A percentile compares a stretch with the other conserved stretches of the same genome.
Evolutionary conservation across 2,888 invertebrate species (phyloP).

Genomic region (Drosophila hamatofila): DNA sequence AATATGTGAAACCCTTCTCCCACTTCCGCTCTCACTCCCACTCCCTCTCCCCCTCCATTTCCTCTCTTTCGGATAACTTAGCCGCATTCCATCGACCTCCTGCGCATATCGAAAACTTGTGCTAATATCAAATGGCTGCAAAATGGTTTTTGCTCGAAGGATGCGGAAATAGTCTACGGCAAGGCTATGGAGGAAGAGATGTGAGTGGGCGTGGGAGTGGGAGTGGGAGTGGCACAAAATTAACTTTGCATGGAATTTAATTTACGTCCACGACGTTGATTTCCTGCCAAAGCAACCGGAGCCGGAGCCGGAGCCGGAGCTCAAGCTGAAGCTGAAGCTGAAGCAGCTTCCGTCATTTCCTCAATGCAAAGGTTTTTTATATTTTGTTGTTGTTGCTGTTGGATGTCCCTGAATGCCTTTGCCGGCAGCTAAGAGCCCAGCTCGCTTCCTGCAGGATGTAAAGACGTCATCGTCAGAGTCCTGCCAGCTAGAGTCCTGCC

Average conservation of each 20-base stretch:
- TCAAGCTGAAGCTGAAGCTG: constrained; percentile 33
- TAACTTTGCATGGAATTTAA: constrained; percentile 82
- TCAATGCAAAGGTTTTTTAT: constrained; percentile 60
- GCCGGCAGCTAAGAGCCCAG: constrained; percentile 36
- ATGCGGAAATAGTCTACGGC: constrained; percentile 56
- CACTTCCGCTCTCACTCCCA: not conserved
- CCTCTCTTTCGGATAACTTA: not conserved
- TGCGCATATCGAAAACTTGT: constrained; percentile 18
- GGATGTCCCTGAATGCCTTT: constrained; percentile 14
- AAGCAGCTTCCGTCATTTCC: constrained; percentile 82
- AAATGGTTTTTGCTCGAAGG: constrained; percentile 41
- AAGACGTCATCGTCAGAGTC: constrained; percentile 51
- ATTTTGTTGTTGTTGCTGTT: constrained; percentile 1
- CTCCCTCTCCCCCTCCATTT: not conserved
- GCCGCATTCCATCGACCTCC: not conserved
- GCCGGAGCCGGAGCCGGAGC: constrained; percentile 27
- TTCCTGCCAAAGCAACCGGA: constrained; percentile 77
- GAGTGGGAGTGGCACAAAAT: constrained; percentile 48
- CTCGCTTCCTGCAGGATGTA: constrained; percentile 76
- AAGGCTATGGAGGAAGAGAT: constrained; percentile 6
- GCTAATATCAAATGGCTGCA: constrained; percentile 16
- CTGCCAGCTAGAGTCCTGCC: constrained; percentile 21
- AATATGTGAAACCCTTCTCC: not conserved
- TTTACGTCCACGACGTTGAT: constrained; percentile 83
- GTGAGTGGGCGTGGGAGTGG: not conserved